Conservation (phyloP, 2,113 vertebrate genomes). For the Gallinago paraguaiae region DNA sequence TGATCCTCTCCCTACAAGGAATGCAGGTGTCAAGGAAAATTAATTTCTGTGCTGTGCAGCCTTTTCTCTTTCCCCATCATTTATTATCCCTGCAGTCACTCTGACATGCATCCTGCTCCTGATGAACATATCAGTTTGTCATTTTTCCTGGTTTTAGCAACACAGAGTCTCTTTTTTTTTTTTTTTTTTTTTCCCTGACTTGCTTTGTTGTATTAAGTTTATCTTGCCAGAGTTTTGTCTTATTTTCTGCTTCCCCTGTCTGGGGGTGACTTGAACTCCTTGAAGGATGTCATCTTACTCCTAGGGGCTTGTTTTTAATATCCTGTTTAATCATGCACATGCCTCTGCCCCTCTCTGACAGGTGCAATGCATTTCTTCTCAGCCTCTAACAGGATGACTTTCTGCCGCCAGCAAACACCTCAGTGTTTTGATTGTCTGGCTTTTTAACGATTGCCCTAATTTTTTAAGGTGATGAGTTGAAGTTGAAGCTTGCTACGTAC, state of each 20-base stretch:
- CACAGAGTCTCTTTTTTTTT: not conserved
- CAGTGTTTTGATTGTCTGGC: not conserved
- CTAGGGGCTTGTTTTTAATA: slow-evolving; percentile 41
- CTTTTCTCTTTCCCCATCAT: not conserved
- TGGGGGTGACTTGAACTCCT: not conserved
- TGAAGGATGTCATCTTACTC: slow-evolving; percentile 18
- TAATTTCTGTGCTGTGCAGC: not conserved
- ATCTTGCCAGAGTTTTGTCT: slow-evolving; percentile 30
- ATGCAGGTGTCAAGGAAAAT: slow-evolving; percentile 6
- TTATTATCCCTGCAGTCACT: not conserved
- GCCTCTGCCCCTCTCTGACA: not conserved
- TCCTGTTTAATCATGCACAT: slow-evolving; percentile 35
- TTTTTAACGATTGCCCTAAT: not conserved
- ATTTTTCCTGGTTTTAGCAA: slow-evolving; percentile 14
- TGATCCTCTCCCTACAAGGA: not conserved
- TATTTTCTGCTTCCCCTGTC: not conserved
- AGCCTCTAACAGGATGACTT: not conserved
- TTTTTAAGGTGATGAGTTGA: slow-evolving; percentile 15
- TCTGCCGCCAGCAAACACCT: not conserved
- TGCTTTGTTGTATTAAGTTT: slow-evolving; percentile 24
- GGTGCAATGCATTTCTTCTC: slow-evolving; percentile 2
- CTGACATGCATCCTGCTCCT: not conserved
- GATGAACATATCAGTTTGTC: slow-evolving; percentile 10
- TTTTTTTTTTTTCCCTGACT: not conserved
- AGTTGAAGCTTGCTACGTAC: not conserved